Base-by-base conservation (phyloP, 2,888 invertebrate species). In the Dolichomitus sp. region DNA sequence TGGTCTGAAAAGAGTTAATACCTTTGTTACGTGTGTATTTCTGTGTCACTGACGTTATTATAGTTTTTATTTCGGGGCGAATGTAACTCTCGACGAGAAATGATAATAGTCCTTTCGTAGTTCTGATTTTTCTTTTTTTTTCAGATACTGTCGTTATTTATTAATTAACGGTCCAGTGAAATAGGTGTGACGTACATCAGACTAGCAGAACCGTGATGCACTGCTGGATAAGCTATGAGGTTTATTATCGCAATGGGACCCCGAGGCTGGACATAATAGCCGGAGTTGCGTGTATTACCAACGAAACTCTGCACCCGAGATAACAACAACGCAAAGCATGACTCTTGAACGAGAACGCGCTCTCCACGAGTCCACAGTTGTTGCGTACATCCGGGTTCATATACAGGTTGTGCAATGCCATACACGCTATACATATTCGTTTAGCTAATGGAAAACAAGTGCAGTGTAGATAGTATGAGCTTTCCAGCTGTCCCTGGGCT, bases 371-470 rank as follows among this genome's bases (percentile, higher is more conserved):
- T 69, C 61, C 66, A 76, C 63, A 68, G 78, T 74, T 63, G 54
- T 57, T 63, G 79, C 68, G 72, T 63, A 50, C 52, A 68, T 42
- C 30, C 61, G 76, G 73, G 61, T 70, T 80, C 69, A 77, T 68
- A 52, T 70, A 59, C 63, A 50, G 23, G 69, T 37, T 37, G 42
- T 14, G 66, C 17, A 61, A 27, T 48, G 30, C n/a, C 42, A 37
- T 37, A 37, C n/a, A 48, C 63, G 63, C 85, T 85, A 84, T 86
- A 85, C 83, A 84, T 86, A 86, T 85, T 85, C 86, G 85, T 86
- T 86, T 84, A 84, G 81, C 85, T 86, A 85, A 86, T 86, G 85
- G 81, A 86, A 86, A 86, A 86, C 86, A 85, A 86, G 86, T 83
- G 84, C 85, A 72, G 48, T 70, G 52, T 57, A 70, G 83, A 68